Evolutionary conservation across 1,140 invertebrate genomes (phyloP), one percentile per base, ranked within the genome.

Genomic region (Ips nitidus): DNA sequence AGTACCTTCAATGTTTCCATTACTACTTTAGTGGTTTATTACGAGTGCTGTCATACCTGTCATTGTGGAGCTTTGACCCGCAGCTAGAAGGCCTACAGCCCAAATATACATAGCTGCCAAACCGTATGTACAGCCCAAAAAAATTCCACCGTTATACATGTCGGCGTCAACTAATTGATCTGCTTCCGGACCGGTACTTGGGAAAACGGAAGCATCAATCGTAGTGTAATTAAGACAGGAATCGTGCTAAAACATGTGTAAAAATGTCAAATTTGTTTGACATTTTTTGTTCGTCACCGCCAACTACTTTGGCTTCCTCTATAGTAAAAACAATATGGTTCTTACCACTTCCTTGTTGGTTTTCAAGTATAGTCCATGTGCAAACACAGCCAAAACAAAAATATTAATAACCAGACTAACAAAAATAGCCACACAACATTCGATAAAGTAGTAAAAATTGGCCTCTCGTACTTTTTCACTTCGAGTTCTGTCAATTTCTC

Each of bases 61-160:
- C 91, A 94, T 96, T 1, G 94, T 96, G n/a, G 92, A 94, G 74
- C 91, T 93, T 79, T 96, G 93, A 41, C 94, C 94, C 66, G 93
- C 93, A 52, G 94, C 94, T 69, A 96, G 81, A 76, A 96, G 94
- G 57, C 94, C 94, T 52, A 96, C 84, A 2, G 90, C 93, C 94
- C 94, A 97, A 73, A 96, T 92, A 75, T 94, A 93, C 88, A 95
- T 90, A 1, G 93, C 91, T 1, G 85, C 83, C 1, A 86, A 76
- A 3, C 94, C 94, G 81, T 92, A 96, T 66, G 89, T 83, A 80
- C 94, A 95, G 8, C 94, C 94, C 2, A 96, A 82, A 76, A 91
- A 95, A 47, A 94, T 86, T 4, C 93, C 93, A 56, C 91, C 91
- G 77, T 88, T 92, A 75, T 91, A 95, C 50, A 95, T 86, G 82